Conservation (phyloP, 92 coral and sea anemone species). For the Diadumene lineata region DNA sequence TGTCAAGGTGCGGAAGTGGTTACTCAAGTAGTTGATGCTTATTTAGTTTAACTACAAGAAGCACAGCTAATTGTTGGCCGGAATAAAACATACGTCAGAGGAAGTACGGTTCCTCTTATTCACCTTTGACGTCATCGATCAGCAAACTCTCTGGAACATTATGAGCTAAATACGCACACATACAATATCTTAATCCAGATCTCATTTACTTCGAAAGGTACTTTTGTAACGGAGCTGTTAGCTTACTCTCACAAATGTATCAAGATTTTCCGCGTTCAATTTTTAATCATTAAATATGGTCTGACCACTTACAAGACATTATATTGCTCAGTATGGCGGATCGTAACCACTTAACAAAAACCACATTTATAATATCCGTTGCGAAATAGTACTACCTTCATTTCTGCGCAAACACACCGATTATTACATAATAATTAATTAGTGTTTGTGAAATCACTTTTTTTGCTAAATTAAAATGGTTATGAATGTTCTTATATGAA, state of each 20-base stretch:
- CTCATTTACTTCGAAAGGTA: background rate
- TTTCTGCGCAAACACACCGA: too few species aligned
- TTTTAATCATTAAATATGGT: background rate
- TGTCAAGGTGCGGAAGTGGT: background rate
- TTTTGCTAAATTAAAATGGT: too few species aligned
- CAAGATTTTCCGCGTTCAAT: too few species aligned
- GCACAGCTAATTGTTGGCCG: background rate
- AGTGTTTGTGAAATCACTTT: too few species aligned
- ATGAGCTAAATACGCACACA: too few species aligned
- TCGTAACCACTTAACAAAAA: too few species aligned
- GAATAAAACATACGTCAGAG: slow-evolving; percentile 15
- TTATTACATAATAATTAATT: too few species aligned
- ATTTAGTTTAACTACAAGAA: too few species aligned
- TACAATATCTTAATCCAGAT: background rate
- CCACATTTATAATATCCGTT: too few species aligned
- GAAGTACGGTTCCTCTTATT: background rate
- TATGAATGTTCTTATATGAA: too few species aligned
- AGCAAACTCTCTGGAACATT: background rate
- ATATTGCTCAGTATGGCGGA: background rate
- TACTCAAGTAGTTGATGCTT: background rate
- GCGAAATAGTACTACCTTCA: too few species aligned
- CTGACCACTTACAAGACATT: background rate
- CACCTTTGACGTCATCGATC: background rate
- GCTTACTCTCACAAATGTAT: background rate
- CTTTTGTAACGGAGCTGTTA: background rate